Base-by-base conservation (phyloP, 2,888 invertebrate genomes). In the Cistogaster globosa region DNA sequence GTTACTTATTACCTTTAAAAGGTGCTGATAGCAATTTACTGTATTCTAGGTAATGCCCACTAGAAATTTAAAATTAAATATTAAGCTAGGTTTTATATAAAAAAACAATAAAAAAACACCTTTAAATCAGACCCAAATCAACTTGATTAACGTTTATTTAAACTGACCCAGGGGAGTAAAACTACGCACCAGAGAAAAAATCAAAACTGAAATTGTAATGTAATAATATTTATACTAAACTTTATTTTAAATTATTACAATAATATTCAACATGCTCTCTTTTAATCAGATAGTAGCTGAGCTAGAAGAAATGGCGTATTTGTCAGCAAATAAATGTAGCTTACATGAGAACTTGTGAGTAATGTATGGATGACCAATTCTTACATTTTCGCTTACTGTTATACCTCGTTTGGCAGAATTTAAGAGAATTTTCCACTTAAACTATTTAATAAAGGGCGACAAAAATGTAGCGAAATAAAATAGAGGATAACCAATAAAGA, bases 141-240 rank as follows among this genome's bases (percentile, higher is more conserved):
- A 85, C 78, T 81, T 22, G 63, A 53, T 62, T 62, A 78, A 75
- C 74, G 75, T 85, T 81, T 85, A 63, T 53, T 78, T 78, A 85
- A 78, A 53, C 2, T 78, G 81, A 74, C 71, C 80, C 51, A 51
- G 71, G 62, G 57, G 26, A 53, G 26, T 32, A 14, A 36, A 45
- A 12, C 4, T 45, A 45, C 45, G 45, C 4, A 1, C 26, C 45
- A 20, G 1, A n/a, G 4, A 4, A 26, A 69, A 16, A 32, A 8
- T 1, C 42, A 32, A 18, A 62, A 53, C 9, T 18, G 4, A 26
- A 26, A 9, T 7, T 32, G 26, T 20, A 57, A 38, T 32, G 53
- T 55, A 18, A 55, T 16, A 26, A 45, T 45, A 14, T 45, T 45
- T 45, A 12, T 45, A 1, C 14, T 38, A 14, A 45, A 12, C 14